Base-by-base conservation (phyloP, 2,113 vertebrate species). In the Calyptommatus sinebrachiatus region DNA sequence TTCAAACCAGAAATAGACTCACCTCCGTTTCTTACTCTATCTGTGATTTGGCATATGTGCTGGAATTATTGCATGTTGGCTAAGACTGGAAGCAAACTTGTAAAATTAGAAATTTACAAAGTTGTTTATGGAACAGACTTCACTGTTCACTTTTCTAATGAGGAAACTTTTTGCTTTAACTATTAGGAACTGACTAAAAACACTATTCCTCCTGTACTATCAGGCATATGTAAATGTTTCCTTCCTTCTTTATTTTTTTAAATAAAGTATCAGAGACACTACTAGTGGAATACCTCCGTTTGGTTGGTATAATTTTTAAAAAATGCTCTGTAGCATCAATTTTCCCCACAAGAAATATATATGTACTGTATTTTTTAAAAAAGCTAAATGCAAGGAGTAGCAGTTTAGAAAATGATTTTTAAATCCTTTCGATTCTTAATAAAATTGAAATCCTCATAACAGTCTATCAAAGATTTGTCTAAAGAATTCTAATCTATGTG, bases 101-200 rank as follows among this genome's bases (percentile, higher is more conserved):
- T 85, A 86, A 82, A 91, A 88, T 80, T 87, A 86, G 79, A 87
- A 89, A 66, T 29, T 87, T 80, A 85, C 48, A 77, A 79, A 77
- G 29, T n/a, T 79, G 69, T 73, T 86, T 85, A 80, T 86, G 83
- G 89, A 91, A 90, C 18, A 82, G 82, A 75, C 73, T 67, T 71
- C 4, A 74, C 69, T 90, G 89, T 82, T 35, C 31, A 24, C 21
- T 91, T 84, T 83, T 80, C 80, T 87, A 53, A 21, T 10, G 31
- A 63, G 67, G 71, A n/a, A 70, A 63, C 65, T 79, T 67, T 86
- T 82, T 66, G 73, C 77, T 71, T 1, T 71, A 73, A 24, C 7
- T 8, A 7, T 11, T 82, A 57, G 50, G 62, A 78, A 82, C 21
- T 61, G 82, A 88, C 48, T 41, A 46, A 53, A 78, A 68, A 50